phyloP scores from a whole-genome alignment of 2,797 vertebrate genomes.

The Pelobates cultripes region DNA sequence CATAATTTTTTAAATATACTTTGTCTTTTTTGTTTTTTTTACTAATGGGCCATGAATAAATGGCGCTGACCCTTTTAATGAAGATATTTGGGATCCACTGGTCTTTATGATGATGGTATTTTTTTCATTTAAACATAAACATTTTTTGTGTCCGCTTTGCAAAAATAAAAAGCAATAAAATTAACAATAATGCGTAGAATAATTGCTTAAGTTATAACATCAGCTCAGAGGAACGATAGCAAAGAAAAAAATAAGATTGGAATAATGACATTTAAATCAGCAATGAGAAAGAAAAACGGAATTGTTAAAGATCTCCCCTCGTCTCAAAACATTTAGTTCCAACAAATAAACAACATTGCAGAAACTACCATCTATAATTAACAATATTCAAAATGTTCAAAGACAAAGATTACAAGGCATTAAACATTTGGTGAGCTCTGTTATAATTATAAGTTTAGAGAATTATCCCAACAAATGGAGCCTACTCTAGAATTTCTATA shows the following conservation, averaged over 20 bases:
- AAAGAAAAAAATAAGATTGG: conserved; percentile 8
- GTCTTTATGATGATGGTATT: background rate
- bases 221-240: conserved; percentile 5
- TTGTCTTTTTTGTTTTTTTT: background rate
- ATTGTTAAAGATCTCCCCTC: conserved; percentile 46
- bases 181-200: conserved; percentile 16
- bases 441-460: conserved; percentile 54
- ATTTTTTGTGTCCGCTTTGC: background rate
- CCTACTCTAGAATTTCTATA: conserved; percentile 16
- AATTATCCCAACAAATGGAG: conserved; percentile 47
- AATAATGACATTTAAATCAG: conserved; percentile 46
- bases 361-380: conserved; percentile 54
- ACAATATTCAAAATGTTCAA: conserved; percentile 55
- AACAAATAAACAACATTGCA: conserved; percentile 38
- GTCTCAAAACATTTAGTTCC: conserved; percentile 48
- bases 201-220: conserved; percentile 21
- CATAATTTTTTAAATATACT: too few species aligned
- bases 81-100: background rate
- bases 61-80: background rate
- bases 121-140: background rate
- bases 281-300: conserved; percentile 38
- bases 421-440: conserved; percentile 55
- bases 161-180: conserved; percentile 20
- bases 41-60: background rate
- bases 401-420: conserved; percentile 55